Evolutionary conservation across 2,888 invertebrate species (phyloP).

Genomic region (Amblyjoppa fuscipennis): DNA sequence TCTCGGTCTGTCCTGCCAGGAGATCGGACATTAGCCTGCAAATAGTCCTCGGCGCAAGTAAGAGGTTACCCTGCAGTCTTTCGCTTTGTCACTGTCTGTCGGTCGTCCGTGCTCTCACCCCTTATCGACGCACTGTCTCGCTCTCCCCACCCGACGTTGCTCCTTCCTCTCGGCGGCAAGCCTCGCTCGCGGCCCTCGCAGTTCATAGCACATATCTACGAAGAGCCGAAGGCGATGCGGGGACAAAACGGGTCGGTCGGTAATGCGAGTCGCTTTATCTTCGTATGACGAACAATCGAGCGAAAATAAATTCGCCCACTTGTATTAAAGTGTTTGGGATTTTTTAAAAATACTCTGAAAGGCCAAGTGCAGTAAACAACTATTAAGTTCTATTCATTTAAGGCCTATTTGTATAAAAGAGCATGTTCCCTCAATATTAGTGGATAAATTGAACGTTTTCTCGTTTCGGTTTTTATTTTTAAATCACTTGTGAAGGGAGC

Average conservation of each 20-base stretch:
- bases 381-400: too few species aligned
- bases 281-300: background rate
- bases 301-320: background rate
- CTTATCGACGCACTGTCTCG: conserved; percentile 57
- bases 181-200: background rate
- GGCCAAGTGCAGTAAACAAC: too few species aligned
- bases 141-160: conserved; percentile 27
- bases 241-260: background rate
- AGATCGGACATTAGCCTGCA: conserved; percentile 70
- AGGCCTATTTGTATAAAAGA: too few species aligned
- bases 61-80: conserved; percentile 61
- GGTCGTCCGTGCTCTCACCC: conserved; percentile 51
- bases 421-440: too few species aligned
- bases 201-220: conserved; percentile 1
- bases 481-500: too few species aligned
- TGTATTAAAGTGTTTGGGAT: background rate
- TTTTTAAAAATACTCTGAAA: background rate
- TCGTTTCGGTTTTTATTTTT: too few species aligned
- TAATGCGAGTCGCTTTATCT: background rate
- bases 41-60: conserved; percentile 62
- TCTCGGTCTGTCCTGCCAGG: conserved; percentile 54
- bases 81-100: conserved; percentile 54
- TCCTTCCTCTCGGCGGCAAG: conserved; percentile 9
- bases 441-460: too few species aligned
- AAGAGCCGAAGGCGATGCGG: background rate